Evolutionary conservation across 2,888 invertebrate genomes (phyloP).

Genomic region (Epicampocera succincta): DNA sequence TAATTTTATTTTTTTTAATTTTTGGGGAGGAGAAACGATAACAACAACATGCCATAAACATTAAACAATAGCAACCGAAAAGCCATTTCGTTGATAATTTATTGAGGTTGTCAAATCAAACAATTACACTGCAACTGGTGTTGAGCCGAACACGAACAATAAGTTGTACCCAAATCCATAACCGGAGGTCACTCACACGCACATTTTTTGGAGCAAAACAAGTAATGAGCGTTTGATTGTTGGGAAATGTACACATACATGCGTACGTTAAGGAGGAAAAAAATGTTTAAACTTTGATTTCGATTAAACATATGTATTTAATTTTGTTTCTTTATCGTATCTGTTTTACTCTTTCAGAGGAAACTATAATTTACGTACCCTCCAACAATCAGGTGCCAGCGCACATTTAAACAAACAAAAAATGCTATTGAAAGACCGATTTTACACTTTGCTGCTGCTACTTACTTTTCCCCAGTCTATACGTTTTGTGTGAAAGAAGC

Average conservation of each 20-base stretch:
- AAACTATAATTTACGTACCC: conserved; percentile 70
- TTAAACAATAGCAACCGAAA: conserved; percentile 56
- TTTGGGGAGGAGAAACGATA: conserved; percentile 22
- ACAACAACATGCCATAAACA: conserved; percentile 19
- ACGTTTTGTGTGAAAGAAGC: not conserved
- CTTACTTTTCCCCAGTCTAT: conserved; percentile 3
- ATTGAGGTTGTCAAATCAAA: conserved; percentile 77
- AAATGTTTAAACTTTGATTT: conserved; percentile 23
- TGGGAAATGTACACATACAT: not conserved
- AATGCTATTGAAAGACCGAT: conserved; percentile 35
- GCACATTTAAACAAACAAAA: conserved; percentile 33
- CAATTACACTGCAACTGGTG: conserved; percentile 80
- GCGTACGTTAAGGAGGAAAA: conserved; percentile 20
- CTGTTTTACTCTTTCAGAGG: conserved; percentile 52
- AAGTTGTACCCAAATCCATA: conserved; percentile 33
- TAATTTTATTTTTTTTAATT: conserved; percentile 4
- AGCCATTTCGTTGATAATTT: conserved; percentile 77
- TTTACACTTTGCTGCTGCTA: conserved; percentile 50
- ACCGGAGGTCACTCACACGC: conserved; percentile 75
- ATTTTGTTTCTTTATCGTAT: conserved; percentile 8
- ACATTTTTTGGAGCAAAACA: conserved; percentile 43
- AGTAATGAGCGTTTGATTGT: conserved; percentile 30
- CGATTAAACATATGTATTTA: conserved; percentile 5
- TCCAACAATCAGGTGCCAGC: conserved; percentile 72
- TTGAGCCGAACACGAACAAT: conserved; percentile 71